Base-by-base conservation (phyloP, 2,888 invertebrate genomes). In the Celastrina argiolus region DNA sequence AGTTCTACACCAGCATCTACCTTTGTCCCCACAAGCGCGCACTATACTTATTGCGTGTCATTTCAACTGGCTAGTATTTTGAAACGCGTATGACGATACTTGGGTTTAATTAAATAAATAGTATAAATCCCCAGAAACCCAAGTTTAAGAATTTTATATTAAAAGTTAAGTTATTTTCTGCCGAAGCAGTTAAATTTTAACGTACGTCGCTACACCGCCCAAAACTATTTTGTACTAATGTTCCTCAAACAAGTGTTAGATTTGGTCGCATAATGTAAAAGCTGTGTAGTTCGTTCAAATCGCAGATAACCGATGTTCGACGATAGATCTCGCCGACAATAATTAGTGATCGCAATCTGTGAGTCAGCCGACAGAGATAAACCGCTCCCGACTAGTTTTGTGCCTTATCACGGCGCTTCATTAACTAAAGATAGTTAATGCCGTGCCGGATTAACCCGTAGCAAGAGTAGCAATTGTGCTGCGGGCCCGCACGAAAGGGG, bases 211-310 rank as follows among this genome's bases (percentile, higher is more conserved):
- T n/a, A 14, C 56, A 56, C n/a, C 14, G 31, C 31, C 5, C n/a
- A 14, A 31, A 31, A 28, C 28, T 16, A 31, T 7, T 31, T 8
- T 2, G 6, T 2, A 6, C 58, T 31, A 31, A 31, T 8, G 58
- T n/a, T 31, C n/a, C 10, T 16, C 28, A 16, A 31, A 58, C 31
- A 8, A n/a, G 8, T 58, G 45, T 1, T 45, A 45, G 1, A 16
- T 58, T 58, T 16, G 7, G 31, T 31, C 28, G 16, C n/a, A n/a
- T 58, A 58, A 58, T 58, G 58, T 58, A 58, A 58, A 58, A 58
- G 31, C 16, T 7, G 31, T 58, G 58, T 58, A 45, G 16, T 4
- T 16, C 45, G 3, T 0, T 28, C 28, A 58, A 58, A 58, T n/a
- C 16, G 2, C 31, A 31, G 58, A 58, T 58, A 58, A 16, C 26